phyloP scores from a whole-genome alignment of 2,888 invertebrate genomes.

The Rhodophaea formosa region DNA sequence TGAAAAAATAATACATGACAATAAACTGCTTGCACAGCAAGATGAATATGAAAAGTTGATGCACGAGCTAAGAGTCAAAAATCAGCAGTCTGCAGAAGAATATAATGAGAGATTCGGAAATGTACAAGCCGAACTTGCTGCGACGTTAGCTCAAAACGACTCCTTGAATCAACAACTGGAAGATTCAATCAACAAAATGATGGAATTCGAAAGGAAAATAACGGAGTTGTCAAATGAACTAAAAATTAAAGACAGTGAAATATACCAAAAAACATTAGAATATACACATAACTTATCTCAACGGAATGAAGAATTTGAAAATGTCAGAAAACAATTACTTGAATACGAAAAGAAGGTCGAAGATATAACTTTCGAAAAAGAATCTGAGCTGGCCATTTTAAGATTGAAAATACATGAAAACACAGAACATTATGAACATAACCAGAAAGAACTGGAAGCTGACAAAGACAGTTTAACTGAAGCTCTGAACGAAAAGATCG shows the following conservation, averaged over 20 bases:
- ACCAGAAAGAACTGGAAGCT: conserved; percentile 45
- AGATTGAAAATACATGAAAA: conserved; percentile 77
- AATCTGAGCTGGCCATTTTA: conserved; percentile 76
- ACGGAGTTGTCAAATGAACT: conserved; percentile 54
- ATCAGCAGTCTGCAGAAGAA: conserved; percentile 39
- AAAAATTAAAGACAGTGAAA: conserved; percentile 62
- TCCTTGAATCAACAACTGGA: conserved; percentile 47
- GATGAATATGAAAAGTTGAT: conserved; percentile 70
- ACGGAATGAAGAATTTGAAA: conserved; percentile 70
- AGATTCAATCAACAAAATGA: conserved; percentile 41
- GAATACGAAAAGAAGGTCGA: conserved; percentile 69
- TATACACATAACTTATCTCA: conserved; percentile 53
- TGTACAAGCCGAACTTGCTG: conserved; percentile 49
- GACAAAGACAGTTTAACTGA: conserved; percentile 54
- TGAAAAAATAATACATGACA: conserved; percentile 67
- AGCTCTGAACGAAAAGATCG: conserved; percentile 64
- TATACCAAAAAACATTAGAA: conserved; percentile 66
- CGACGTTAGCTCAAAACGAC: conserved; percentile 45
- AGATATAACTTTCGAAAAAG: conserved; percentile 76
- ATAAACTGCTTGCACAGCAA: conserved; percentile 66
- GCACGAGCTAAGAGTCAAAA: conserved; percentile 48
- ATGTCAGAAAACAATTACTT: conserved; percentile 57
- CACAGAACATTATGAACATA: conserved; percentile 51
- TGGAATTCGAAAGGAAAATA: conserved; percentile 44
- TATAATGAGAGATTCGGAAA: conserved; percentile 46